Evolutionary conservation across 1,140 invertebrate species (phyloP).

Genomic region (Andricus grossulariae): DNA sequence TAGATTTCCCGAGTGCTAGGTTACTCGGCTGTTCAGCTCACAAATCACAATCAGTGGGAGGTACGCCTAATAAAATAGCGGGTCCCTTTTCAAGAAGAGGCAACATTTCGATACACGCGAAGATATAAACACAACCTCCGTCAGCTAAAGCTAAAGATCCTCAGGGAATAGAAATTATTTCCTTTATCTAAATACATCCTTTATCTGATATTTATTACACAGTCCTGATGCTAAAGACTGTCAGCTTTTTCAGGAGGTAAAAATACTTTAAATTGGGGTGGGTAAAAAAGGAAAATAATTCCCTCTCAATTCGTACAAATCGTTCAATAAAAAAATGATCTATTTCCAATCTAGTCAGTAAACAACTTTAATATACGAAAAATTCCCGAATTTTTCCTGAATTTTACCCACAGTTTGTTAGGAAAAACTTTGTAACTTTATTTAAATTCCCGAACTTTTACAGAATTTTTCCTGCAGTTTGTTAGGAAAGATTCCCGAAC

Average conservation of each 20-base stretch:
- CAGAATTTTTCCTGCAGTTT: too few species aligned
- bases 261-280: not conserved
- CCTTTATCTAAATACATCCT: constrained; percentile 2
- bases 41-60: constrained; percentile 12
- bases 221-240: not conserved
- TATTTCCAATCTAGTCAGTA: too few species aligned
- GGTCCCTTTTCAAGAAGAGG: not conserved
- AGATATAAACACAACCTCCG: not conserved
- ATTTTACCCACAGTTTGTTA: too few species aligned
- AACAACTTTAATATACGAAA: too few species aligned
- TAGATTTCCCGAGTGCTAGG: not conserved
- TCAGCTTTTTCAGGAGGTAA: not conserved
- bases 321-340: too few species aligned
- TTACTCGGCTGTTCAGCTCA: not conserved
- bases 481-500: too few species aligned
- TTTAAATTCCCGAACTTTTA: too few species aligned
- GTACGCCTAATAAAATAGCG: not conserved
- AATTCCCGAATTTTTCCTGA: too few species aligned
- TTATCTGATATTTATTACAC: not conserved
- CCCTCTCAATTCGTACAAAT: too few species aligned
- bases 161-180: not conserved
- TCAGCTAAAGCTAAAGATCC: not conserved
- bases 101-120: not conserved
- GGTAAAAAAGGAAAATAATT: too few species aligned
- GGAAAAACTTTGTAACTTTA: too few species aligned